Evolutionary conservation across 2,797 vertebrate genomes (phyloP).

Genomic region (Limnodromus scolopaceus): DNA sequence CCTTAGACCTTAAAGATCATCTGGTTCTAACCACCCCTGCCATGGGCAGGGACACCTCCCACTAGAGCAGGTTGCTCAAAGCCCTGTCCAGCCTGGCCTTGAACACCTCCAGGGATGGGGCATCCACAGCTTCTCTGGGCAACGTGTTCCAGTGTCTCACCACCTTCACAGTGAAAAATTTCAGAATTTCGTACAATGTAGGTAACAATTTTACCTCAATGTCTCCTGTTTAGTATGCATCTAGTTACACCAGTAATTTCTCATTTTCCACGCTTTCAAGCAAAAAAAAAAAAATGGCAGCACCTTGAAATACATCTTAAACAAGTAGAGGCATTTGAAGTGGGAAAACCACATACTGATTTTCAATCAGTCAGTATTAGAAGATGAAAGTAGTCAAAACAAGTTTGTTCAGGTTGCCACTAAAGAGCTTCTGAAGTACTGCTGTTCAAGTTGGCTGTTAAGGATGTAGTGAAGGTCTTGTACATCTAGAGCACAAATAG

Average conservation of each 20-base stretch:
- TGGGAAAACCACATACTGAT: background rate
- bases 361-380: background rate
- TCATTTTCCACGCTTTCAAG: background rate
- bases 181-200: accelerated
- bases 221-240: background rate
- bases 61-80: background rate
- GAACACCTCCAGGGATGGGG: background rate
- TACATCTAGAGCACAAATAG: background rate
- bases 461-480: background rate
- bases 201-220: background rate
- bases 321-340: background rate
- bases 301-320: background rate
- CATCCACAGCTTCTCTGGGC: background rate
- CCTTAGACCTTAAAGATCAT: background rate
- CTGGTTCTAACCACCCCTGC: background rate
- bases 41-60: background rate
- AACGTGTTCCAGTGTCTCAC: background rate
- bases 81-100: background rate
- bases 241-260: accelerated
- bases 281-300: background rate
- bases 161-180: background rate
- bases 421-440: background rate
- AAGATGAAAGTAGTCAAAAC: background rate
- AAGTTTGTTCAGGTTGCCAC: background rate
- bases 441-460: background rate